Evolutionary conservation across 2,888 invertebrate species (phyloP).

Genomic region (Cryptocheilus praepositus): DNA sequence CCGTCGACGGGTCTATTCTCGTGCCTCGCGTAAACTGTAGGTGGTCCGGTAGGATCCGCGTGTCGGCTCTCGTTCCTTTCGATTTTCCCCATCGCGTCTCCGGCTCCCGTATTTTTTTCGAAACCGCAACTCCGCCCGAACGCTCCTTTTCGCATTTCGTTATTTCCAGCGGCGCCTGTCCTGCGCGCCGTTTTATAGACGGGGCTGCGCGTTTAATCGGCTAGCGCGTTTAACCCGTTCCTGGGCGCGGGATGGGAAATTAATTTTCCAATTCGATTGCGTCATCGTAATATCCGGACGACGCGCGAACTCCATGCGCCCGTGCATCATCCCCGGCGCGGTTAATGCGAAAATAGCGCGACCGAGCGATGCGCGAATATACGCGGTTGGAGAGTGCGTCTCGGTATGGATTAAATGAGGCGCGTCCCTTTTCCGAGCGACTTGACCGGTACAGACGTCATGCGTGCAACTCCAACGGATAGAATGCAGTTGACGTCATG

Average conservation of each 20-base stretch:
- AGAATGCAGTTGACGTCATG: too few relatives aligned
- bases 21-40: slow-evolving; percentile 26
- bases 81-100: slow-evolving; percentile 17
- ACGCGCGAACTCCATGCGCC: not conserved
- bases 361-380: not conserved
- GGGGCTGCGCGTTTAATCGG: slow-evolving; percentile 12
- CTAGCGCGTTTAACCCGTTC: too few relatives aligned
- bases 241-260: not conserved
- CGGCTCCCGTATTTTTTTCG: too few relatives aligned
- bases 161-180: not conserved
- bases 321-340: not conserved
- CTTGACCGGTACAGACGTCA: too few relatives aligned
- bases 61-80: slow-evolving; percentile 11
- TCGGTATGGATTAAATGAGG: too few relatives aligned
- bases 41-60: not conserved
- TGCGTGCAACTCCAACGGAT: too few relatives aligned
- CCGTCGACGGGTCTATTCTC: slow-evolving; percentile 26
- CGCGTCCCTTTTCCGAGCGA: too few relatives aligned
- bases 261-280: slow-evolving; percentile 4
- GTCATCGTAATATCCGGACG: slow-evolving; percentile 7
- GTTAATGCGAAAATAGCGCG: not conserved
- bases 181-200: not conserved
- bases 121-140: slow-evolving; percentile 1
- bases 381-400: not conserved
- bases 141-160: not conserved